A percentile compares a stretch with the other conserved stretches of the same genome.
Conservation (phyloP, 1,140 invertebrate species). For the Formica selysi region DNA sequence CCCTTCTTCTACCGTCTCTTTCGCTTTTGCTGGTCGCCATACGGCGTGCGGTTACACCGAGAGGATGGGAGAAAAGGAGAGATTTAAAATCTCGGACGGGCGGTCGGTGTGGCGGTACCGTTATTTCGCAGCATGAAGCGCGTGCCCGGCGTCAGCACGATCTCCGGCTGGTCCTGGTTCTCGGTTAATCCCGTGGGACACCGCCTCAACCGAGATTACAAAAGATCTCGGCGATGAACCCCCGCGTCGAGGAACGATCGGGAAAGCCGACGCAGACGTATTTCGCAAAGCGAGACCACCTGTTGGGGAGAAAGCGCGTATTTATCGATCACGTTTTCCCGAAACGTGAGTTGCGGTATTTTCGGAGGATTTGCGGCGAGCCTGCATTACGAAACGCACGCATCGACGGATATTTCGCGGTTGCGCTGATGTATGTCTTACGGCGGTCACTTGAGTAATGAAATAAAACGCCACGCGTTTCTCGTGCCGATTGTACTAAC, state of each 20-base stretch:
- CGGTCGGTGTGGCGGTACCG: conserved; percentile 62
- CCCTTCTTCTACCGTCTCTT: conserved; percentile 44
- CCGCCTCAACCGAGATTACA: conserved; percentile 68
- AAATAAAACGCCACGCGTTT: not conserved
- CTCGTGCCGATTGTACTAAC: not conserved
- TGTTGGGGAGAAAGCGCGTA: conserved; percentile 62
- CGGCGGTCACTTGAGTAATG: not conserved
- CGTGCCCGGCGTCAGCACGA: conserved; percentile 78
- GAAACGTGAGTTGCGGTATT: conserved; percentile 22
- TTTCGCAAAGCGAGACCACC: conserved; percentile 69
- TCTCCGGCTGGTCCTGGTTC: conserved; percentile 29
- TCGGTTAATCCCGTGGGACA: conserved; percentile 62
- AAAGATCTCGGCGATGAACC: conserved; percentile 63
- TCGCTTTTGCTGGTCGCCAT: conserved; percentile 46
- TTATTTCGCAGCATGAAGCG: conserved; percentile 80
- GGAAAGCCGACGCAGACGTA: conserved; percentile 7
- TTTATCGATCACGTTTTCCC: conserved; percentile 20
- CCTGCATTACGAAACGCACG: conserved; percentile 23
- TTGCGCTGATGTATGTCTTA: not conserved
- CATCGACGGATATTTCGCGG: not conserved
- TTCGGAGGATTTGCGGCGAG: conserved; percentile 53
- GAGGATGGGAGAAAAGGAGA: conserved; percentile 13
- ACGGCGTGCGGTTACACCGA: conserved; percentile 42
- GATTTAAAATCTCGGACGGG: conserved; percentile 67
- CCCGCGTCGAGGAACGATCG: conserved; percentile 24